phyloP scores from a whole-genome alignment of 2,888 invertebrate genomes.

The Synergus itoensis region DNA sequence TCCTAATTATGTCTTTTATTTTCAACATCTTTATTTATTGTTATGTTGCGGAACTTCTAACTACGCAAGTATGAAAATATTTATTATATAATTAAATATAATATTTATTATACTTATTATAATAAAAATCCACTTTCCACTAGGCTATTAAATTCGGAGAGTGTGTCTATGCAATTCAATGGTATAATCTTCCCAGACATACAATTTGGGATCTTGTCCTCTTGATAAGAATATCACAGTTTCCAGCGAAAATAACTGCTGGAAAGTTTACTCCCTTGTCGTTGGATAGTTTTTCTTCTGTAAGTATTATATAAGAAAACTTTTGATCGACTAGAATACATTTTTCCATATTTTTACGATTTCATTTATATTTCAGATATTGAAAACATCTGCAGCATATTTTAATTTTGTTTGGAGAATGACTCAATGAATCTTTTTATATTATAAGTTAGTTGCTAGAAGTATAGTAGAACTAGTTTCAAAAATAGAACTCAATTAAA shows the following conservation, averaged over 20 bases:
- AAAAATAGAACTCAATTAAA: too few species aligned
- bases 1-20: constrained; percentile 44
- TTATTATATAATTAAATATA: too few species aligned
- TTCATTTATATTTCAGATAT: constrained; percentile 14
- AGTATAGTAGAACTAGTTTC: too few species aligned
- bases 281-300: background rate
- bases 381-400: constrained; percentile 8
- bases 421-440: background rate
- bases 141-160: constrained; percentile 63
- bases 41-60: constrained; percentile 47
- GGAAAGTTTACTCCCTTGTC: constrained; percentile 12
- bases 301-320: background rate
- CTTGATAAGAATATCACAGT: constrained; percentile 25
- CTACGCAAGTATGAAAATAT: constrained; percentile 37
- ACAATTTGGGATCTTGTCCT: constrained; percentile 57
- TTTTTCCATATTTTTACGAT: background rate
- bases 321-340: background rate
- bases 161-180: constrained; percentile 61
- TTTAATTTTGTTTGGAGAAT: constrained; percentile 25
- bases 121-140: background rate
- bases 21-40: constrained; percentile 49
- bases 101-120: too few species aligned
- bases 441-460: too few species aligned
- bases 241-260: background rate
- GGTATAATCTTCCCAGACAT: constrained; percentile 64